Base-by-base conservation (phyloP, 2,797 vertebrate species). In the Paratrypauchen microcephalus region DNA sequence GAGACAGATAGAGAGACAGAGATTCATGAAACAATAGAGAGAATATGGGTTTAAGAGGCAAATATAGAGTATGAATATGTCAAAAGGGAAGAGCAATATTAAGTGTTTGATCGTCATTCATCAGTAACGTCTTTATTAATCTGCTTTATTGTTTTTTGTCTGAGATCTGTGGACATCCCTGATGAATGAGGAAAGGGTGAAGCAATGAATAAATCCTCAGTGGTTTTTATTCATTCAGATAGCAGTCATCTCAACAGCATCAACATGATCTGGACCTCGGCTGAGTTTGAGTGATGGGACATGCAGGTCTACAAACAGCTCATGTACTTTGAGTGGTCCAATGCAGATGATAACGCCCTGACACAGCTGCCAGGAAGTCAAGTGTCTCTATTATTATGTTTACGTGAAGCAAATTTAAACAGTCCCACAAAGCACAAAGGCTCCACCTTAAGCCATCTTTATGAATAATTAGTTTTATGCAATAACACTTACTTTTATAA, bases 381-480 rank as follows among this genome's bases (percentile, higher is more conserved):
- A 60, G 41, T 64, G 62, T 48, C 39, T 65, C 65, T 71, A 71
- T 75, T 66, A 0, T 32, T 15, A 18, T 64, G 45, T 52, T 69
- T 65, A 70, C 63, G 56, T 15, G 67, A 73, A 57, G 0, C 15
- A 23, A 48, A 80, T 68, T 60, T 76, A 66, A 69, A 74, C 83
- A 90, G 86, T 89, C 85, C 89, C 90, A 86, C 86, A 82, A 81
- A 88, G 75, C 48, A 83, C 75, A 82, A 76, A 85, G 81, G 83
- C 82, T 84, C 80, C 80, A 69, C 78, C 85, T 80, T 84, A 68
- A 85, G 72, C 88, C 86, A 86, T 76, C 84, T 79, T 87, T 61
- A 83, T 83, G 81, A 59, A 80, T 81, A 70, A 85, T 4, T 45
- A 79, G 52, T 55, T 74, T 72, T 47, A 30, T 45, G 39, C 32